Base-by-base conservation (phyloP, 2,113 vertebrate genomes). In the Nycticebus coucang region DNA sequence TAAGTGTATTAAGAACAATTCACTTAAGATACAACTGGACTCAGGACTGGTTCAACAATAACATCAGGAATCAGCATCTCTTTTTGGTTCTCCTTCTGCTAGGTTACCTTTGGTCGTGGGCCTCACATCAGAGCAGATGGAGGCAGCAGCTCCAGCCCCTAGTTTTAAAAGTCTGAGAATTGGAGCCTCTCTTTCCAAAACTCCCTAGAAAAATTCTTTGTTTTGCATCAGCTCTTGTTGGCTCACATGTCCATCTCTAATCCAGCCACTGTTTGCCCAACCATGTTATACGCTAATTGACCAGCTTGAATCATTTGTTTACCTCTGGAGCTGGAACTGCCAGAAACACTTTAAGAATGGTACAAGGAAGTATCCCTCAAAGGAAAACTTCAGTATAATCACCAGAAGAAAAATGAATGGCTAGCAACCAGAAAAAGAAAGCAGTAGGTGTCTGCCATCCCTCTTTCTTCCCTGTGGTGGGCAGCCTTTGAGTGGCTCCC, bases 1-100 rank as follows among this genome's bases (percentile, higher is more conserved):
- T 55, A 22, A 94, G 66, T 7, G 83, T 5, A 2, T 89, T 71
- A 77, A 26, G 7, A 92, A 85, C 66, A 72, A 88, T 81, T 92
- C 33, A 81, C 45, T 90, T 90, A 75, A 72, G 33, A 71, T 55
- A 75, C 22, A 59, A 5, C 66, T 81, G 60, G 15, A 92, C 45
- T 93, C 68, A 78, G 60, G 11, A 35, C 26, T 71, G 59, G 6
- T 78, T 64, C n/a, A 53, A 4, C 24, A 82, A 35, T 50, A 78
- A 26, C 77, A 71, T 59, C 66, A 64, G 41, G 62, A 69, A n/a
- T 95, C 50, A 17, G 0, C 71, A 74, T 68, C 68, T 71, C 66
- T 78, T 90, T 35, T 95, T 79, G 57, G 24, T 69, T 94, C n/a
- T 84, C 60, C 50, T 92, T 55, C 28, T 41, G 10, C 77, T 87